Percentiles rank a stretch among this genome's conserved stretches.
Conservation (phyloP, 2,797 vertebrate genomes). For the Poeciliopsis paucimaculata region DNA sequence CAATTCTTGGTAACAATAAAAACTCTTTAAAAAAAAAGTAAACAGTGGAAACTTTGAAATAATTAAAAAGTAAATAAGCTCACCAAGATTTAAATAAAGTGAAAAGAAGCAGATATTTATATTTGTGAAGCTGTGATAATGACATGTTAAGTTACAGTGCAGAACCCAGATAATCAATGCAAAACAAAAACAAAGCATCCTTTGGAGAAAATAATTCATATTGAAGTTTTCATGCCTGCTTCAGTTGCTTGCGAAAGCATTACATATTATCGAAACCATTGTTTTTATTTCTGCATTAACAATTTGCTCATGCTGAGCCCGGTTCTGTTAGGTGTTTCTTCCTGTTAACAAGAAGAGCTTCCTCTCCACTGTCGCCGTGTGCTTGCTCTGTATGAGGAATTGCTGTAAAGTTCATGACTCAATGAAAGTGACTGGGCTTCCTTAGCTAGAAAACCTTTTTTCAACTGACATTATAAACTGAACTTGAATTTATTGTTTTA, state of each 20-base stretch:
- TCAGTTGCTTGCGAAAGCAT: neutral
- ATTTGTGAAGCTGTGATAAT: too few species aligned
- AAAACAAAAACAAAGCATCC: neutral
- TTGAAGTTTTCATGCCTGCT: neutral
- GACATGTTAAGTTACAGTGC: too few species aligned
- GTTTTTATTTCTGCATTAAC: neutral
- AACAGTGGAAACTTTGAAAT: neutral
- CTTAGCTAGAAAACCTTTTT: too few species aligned
- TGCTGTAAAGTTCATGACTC: too few species aligned
- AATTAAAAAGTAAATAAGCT: neutral
- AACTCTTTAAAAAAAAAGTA: neutral
- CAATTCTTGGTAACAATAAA: neutral
- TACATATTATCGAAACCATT: neutral
- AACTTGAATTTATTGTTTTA: too few species aligned
- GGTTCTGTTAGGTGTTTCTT: neutral
- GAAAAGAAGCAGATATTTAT: too few species aligned
- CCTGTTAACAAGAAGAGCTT: neutral
- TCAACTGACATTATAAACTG: too few species aligned
- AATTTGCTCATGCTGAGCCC: neutral
- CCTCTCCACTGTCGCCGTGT: neutral
- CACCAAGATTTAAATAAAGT: too few species aligned
- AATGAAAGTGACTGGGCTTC: too few species aligned
- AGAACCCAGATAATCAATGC: neutral
- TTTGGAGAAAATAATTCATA: neutral
- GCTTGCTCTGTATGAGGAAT: neutral